phyloP scores from a whole-genome alignment of 2,888 invertebrate species.

The Tiphia femorata region DNA sequence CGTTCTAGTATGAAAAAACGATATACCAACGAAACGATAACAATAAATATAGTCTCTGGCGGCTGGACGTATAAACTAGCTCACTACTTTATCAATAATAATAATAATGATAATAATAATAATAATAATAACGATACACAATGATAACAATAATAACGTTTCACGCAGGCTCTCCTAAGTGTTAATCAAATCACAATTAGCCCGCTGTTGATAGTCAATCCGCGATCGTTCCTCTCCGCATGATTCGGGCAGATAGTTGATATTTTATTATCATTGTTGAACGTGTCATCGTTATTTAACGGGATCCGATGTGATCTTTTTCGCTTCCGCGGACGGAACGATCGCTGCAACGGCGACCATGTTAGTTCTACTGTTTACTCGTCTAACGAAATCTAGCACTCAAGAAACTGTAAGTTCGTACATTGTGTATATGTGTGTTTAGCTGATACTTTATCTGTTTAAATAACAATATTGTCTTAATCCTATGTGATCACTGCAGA shows the following conservation, averaged over 20 bases:
- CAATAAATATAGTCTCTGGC: conserved; percentile 39
- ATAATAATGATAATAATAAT: conserved; percentile 17
- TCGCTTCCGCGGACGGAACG: background rate
- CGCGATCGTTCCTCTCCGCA: background rate
- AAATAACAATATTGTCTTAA: conserved; percentile 11
- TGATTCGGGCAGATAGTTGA: background rate
- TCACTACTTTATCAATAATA: conserved; percentile 51
- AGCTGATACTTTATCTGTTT: conserved; percentile 17
- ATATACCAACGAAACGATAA: conserved; percentile 40
- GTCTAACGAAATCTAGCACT: conserved; percentile 50
- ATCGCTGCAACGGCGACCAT: conserved; percentile 21
- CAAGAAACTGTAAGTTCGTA: conserved; percentile 39
- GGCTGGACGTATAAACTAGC: conserved; percentile 48
- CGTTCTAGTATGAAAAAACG: conserved; percentile 39
- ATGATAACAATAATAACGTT: conserved; percentile 37
- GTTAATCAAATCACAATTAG: conserved; percentile 46
- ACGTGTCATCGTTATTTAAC: background rate
- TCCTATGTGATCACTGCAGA: conserved; percentile 34
- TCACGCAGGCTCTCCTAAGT: conserved; percentile 50
- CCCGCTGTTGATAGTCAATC: too few relatives aligned
- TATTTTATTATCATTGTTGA: background rate
- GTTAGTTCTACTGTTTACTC: conserved; percentile 36
- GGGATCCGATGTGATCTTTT: too few relatives aligned
- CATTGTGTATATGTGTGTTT: conserved; percentile 28
- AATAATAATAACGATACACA: conserved; percentile 34